Evolutionary conservation across 2,113 vertebrate genomes (phyloP).

Genomic region (Nesoenas mayeri): DNA sequence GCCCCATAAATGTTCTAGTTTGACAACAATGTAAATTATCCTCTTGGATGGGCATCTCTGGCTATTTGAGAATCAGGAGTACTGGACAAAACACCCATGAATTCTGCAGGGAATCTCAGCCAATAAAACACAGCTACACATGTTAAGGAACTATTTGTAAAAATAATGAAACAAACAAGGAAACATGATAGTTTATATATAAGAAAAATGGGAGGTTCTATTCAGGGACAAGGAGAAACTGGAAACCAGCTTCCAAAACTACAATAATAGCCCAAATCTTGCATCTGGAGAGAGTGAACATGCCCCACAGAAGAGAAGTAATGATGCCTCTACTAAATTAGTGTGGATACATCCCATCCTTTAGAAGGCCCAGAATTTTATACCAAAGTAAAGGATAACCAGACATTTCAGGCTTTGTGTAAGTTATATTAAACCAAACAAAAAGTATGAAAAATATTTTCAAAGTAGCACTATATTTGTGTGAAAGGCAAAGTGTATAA

Average conservation of each 20-base stretch:
- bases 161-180: not conserved
- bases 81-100: not conserved
- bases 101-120: not conserved
- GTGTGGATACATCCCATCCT: not conserved
- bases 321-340: not conserved
- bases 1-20: not conserved
- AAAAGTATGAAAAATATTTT: not conserved
- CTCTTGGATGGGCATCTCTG: not conserved
- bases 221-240: not conserved
- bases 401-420: not conserved
- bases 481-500: not conserved
- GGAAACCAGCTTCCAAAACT: not conserved
- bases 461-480: not conserved
- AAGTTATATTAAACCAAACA: not conserved
- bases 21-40: not conserved
- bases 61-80: not conserved
- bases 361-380: not conserved
- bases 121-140: not conserved
- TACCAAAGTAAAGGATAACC: not conserved
- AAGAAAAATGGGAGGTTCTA: not conserved
- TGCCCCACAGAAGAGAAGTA: not conserved
- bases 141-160: not conserved
- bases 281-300: not conserved
- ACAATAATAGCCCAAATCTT: not conserved
- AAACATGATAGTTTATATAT: not conserved